These are phyloP conservation scores for Opisthograptis luteolata DNA, from an alignment of 2,888 invertebrate species.

Conservation along the genomic window DNA sequence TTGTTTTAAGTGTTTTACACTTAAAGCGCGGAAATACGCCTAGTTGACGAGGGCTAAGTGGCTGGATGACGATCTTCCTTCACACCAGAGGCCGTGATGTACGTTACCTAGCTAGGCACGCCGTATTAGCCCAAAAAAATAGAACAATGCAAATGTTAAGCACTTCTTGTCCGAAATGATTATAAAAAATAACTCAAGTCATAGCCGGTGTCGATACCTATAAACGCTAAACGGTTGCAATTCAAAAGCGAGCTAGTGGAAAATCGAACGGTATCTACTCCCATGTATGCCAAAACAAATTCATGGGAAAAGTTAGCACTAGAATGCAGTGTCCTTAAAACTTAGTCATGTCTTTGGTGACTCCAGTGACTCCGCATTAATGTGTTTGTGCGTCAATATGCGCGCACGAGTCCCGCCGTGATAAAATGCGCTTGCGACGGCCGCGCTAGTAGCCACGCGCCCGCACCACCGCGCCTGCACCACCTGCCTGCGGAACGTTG, in stretches of 20 bases:
- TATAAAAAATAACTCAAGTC: conserved; percentile 40
- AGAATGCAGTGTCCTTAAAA: conserved; percentile 61
- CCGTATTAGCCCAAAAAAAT: conserved; percentile 54
- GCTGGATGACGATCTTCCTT: conserved; percentile 70
- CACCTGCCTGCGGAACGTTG: conserved; percentile 45
- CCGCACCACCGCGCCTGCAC: conserved; percentile 51
- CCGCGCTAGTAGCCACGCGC: conserved; percentile 36
- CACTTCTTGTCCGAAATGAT: conserved; percentile 47
- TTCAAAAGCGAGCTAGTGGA: conserved; percentile 40
- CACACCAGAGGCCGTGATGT: conserved; percentile 61
- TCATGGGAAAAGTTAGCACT: conserved; percentile 56
- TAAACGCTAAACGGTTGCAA: conserved; percentile 20
- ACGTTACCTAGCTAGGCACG: conserved; percentile 43
- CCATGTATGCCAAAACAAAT: conserved; percentile 44
- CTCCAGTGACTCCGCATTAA: conserved; percentile 72
- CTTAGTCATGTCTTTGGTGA: conserved; percentile 57
- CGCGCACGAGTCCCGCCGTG: conserved; percentile 74
- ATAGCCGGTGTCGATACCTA: conserved; percentile 34
- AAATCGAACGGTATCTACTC: conserved; percentile 29
- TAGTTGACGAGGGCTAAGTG: conserved; percentile 77
- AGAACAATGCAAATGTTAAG: conserved; percentile 59
- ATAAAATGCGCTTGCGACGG: conserved; percentile 70
- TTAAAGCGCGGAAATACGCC: conserved; percentile 76
- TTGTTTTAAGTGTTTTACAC: conserved; percentile 68
- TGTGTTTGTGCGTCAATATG: conserved; percentile 75